Evolutionary conservation across 2,797 vertebrate genomes (phyloP).

Genomic region (Poeciliopsis paucimaculata): DNA sequence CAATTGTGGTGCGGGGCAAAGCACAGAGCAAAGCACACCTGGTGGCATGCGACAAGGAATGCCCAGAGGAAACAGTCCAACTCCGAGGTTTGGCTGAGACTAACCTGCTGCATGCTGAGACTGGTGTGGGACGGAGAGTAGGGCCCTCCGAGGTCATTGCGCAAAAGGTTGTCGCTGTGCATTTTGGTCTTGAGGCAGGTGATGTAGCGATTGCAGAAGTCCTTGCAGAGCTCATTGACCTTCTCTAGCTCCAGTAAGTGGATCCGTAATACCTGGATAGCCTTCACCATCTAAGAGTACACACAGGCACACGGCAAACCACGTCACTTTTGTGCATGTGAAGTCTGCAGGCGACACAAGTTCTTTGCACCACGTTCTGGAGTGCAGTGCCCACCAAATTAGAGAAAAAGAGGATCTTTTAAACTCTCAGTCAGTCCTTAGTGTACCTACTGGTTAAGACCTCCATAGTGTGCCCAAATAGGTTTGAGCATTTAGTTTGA

Average conservation of each 20-base stretch:
- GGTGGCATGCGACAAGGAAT: background rate
- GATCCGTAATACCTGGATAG: slow-evolving; percentile 97
- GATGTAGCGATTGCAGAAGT: slow-evolving; percentile 99
- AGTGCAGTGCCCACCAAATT: background rate
- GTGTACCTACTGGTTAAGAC: background rate
- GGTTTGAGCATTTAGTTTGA: background rate
- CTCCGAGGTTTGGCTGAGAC: slow-evolving; percentile 13
- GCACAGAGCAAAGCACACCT: background rate
- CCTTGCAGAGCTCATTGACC: slow-evolving; percentile 98
- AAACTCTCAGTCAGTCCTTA: too few relatives aligned
- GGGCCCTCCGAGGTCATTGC: slow-evolving; percentile 94
- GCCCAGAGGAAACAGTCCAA: background rate
- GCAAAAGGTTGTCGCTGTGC: slow-evolving; percentile 99
- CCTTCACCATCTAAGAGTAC: slow-evolving; percentile 94
- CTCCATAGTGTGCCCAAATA: background rate
- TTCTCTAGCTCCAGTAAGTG: slow-evolving; percentile 98
- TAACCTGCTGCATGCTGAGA: slow-evolving; percentile 96
- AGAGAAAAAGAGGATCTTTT: background rate
- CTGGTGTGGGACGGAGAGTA: slow-evolving; percentile 95
- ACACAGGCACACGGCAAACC: slow-evolving; percentile 20
- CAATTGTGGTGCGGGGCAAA: slow-evolving; percentile 19
- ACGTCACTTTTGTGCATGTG: background rate
- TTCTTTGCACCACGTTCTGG: background rate
- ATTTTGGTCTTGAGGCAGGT: slow-evolving; percentile 99
- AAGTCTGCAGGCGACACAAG: background rate